Evolutionary conservation across 1,140 invertebrate species (phyloP).

Genomic region (Anastrepha ludens): DNA sequence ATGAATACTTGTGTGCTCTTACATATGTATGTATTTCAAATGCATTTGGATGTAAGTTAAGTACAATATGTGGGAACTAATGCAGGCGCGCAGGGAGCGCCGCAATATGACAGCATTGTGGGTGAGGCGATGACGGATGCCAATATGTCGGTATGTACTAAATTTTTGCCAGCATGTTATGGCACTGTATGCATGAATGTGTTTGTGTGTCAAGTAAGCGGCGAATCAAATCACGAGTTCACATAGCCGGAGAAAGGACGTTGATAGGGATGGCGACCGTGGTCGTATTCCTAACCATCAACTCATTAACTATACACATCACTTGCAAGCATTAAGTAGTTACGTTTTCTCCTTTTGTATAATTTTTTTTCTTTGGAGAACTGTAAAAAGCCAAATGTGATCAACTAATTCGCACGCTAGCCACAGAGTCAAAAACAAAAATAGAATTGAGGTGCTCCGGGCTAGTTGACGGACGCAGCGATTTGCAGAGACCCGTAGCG

Average conservation of each 20-base stretch:
- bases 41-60: conserved; percentile 38
- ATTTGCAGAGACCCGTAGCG: conserved; percentile 40
- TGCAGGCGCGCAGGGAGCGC: neutral
- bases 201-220: conserved; percentile 4
- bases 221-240: conserved; percentile 28
- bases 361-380: conserved; percentile 34
- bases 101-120: conserved; percentile 44
- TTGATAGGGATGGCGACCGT: neutral
- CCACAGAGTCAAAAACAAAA: conserved; percentile 39
- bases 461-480: conserved; percentile 46
- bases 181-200: neutral
- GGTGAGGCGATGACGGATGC: conserved; percentile 51
- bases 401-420: neutral
- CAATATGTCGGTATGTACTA: conserved; percentile 39
- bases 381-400: neutral
- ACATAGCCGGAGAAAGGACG: neutral
- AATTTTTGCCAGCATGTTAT: neutral
- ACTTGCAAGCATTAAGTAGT: neutral
- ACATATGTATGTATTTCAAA: neutral
- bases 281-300: neutral
- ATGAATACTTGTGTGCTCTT: neutral
- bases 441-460: conserved; percentile 50
- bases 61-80: neutral
- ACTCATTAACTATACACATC: neutral
- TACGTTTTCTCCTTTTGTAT: neutral